A percentile compares a stretch with the other conserved stretches of the same genome.
These are phyloP conservation scores for Mobula birostris DNA, from an alignment of 2,113 vertebrate species.

Conservation along the genomic window DNA sequence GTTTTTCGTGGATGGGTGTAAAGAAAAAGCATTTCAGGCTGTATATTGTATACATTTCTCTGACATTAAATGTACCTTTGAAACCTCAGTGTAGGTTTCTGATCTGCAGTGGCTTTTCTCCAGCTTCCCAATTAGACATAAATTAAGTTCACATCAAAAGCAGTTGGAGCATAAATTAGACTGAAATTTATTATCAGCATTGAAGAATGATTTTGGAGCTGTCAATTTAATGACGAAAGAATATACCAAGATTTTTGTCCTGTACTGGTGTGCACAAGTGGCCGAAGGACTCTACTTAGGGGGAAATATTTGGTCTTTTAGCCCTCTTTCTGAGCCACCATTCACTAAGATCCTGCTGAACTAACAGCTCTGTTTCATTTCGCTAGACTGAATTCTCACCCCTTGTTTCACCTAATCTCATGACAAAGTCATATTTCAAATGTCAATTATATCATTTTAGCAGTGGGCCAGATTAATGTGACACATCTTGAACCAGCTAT, in stretches of 20 bases:
- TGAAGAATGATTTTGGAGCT: neutral
- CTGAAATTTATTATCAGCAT: neutral
- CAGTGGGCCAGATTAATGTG: neutral
- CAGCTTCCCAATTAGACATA: neutral
- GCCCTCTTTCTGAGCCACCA: no score
- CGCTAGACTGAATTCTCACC: no score
- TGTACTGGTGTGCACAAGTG: no score
- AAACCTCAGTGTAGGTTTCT: neutral
- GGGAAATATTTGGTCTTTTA: no score
- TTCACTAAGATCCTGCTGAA: no score
- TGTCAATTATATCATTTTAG: neutral
- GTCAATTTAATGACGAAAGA: neutral
- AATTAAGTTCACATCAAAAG: neutral
- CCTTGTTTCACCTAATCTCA: neutral
- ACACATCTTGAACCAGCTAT: neutral
- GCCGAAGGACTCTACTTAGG: neutral
- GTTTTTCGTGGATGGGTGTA: no score
- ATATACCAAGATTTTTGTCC: neutral
- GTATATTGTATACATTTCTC: no score
- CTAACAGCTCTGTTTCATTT: no score
- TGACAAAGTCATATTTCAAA: neutral
- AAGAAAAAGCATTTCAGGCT: no score
- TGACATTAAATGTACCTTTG: no score
- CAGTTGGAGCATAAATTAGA: neutral
- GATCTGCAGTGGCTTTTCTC: neutral